phyloP scores from a whole-genome alignment of 2,888 invertebrate genomes.

The Cotesia congregata region DNA sequence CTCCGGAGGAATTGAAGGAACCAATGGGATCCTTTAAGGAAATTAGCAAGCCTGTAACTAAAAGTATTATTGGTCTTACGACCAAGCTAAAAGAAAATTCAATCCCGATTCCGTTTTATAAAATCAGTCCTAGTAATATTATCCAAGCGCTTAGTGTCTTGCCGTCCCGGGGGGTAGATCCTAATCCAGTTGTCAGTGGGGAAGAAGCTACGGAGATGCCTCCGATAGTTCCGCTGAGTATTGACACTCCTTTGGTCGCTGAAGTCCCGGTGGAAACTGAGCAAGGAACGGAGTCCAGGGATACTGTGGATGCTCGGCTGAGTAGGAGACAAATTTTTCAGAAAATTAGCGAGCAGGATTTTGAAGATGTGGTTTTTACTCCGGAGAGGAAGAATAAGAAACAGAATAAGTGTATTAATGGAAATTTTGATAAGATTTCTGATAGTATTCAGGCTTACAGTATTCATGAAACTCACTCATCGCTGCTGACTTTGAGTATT shows the following conservation, averaged over 20 bases:
- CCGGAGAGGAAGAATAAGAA: constrained; percentile 72
- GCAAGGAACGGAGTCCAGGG: constrained; percentile 27
- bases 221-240: constrained; percentile 69
- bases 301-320: constrained; percentile 63
- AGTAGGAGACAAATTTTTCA: constrained; percentile 77
- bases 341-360: constrained; percentile 81
- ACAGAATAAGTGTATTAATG: constrained; percentile 39
- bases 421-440: constrained; percentile 39
- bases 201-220: constrained; percentile 85
- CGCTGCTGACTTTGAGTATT: constrained; percentile 56
- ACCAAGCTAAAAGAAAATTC: constrained; percentile 67
- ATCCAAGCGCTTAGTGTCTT: constrained; percentile 62
- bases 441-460: constrained; percentile 48
- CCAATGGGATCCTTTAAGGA: constrained; percentile 59
- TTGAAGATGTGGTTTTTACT: constrained; percentile 79
- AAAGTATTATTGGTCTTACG: constrained; percentile 65
- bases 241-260: constrained; percentile 55
- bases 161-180: constrained; percentile 65
- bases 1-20: constrained; percentile 43
- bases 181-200: constrained; percentile 73
- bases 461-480: constrained; percentile 54
- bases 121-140: constrained; percentile 62
- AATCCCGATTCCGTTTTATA: constrained; percentile 66
- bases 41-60: constrained; percentile 63
- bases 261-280: constrained; percentile 48